Percentiles rank a stretch among this genome's conserved stretches.
These are phyloP conservation scores for Numida meleagris DNA, from an alignment of 2,113 vertebrate genomes.

Conservation along the genomic window DNA sequence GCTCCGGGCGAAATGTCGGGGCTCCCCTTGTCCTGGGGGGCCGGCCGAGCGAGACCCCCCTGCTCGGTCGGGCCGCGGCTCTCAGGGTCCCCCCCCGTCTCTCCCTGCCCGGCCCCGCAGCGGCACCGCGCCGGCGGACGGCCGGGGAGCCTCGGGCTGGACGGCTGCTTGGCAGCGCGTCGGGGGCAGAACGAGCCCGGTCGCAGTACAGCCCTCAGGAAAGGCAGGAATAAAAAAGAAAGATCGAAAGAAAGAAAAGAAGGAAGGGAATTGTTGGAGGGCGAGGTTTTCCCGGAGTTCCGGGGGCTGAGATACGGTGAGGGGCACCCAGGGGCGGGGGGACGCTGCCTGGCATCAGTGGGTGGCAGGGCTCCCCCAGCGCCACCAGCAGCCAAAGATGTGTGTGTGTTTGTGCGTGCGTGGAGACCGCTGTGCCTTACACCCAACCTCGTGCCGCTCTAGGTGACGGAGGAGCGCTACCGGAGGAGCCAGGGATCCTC, in stretches of 20 bases:
- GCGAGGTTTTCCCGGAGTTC: neutral
- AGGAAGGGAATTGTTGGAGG: neutral
- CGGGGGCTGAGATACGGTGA: neutral
- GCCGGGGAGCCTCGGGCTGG: neutral
- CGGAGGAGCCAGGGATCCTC: neutral
- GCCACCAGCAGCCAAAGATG: neutral
- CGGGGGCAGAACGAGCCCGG: neutral
- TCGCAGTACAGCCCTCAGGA: neutral
- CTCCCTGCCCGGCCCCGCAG: no score
- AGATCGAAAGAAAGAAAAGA: fast-evolving
- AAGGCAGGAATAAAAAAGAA: no score
- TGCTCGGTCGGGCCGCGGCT: no score
- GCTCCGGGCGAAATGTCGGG: neutral
- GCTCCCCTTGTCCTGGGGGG: neutral
- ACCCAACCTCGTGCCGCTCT: fast-evolving
- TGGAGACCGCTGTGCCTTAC: neutral
- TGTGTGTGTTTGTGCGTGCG: neutral
- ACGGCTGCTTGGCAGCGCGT: neutral
- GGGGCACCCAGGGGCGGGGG: neutral
- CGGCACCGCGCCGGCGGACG: no score
- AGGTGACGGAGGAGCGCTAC: neutral
- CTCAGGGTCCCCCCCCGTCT: neutral
- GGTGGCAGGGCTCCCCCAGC: neutral
- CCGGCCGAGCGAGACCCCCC: no score
- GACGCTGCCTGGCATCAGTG: neutral